A percentile compares a stretch with the other conserved stretches of the same genome.
Conservation (phyloP, 2,888 invertebrate species). For the Drosophila austrosaltans region DNA sequence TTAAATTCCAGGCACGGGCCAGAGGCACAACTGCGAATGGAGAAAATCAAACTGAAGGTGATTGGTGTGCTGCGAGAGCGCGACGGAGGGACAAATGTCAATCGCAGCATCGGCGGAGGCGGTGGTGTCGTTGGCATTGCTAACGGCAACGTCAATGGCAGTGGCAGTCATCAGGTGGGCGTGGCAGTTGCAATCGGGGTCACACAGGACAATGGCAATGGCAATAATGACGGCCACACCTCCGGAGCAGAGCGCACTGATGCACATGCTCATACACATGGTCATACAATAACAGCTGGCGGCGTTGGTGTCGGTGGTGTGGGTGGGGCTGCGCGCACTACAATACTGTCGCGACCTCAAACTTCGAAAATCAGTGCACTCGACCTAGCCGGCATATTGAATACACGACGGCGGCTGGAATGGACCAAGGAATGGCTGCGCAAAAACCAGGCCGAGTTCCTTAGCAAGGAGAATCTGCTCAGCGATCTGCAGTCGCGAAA, state of each 20-base stretch:
- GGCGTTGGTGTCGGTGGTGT: constrained; percentile 39
- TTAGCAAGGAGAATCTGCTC: constrained; percentile 81
- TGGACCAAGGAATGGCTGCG: constrained; percentile 82
- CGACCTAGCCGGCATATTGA: constrained; percentile 81
- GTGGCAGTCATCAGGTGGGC: constrained; percentile 48
- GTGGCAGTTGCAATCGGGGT: constrained; percentile 62
- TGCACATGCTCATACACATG: constrained; percentile 35
- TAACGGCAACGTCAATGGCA: constrained; percentile 14
- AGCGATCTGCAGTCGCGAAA: constrained; percentile 81
- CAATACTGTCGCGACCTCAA: constrained; percentile 64
- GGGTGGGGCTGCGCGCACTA: constrained; percentile 66
- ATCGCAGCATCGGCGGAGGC: constrained; percentile 60
- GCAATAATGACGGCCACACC: constrained; percentile 58
- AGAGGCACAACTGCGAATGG: constrained; percentile 64
- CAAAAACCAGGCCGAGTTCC: constrained; percentile 81
- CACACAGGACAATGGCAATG: constrained; percentile 71
- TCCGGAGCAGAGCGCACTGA: constrained; percentile 53
- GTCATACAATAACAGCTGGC: constrained; percentile 24
- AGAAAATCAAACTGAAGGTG: constrained; percentile 81
- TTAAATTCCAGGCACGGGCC: constrained; percentile 29
- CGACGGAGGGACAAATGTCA: constrained; percentile 73
- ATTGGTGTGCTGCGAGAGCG: constrained; percentile 82
- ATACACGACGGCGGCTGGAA: constrained; percentile 80
- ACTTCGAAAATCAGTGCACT: constrained; percentile 75
- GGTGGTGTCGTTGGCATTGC: constrained; percentile 27